A percentile compares a stretch with the other conserved stretches of the same genome.
These are phyloP conservation scores for Dryobotodes eremita DNA, from an alignment of 2,888 invertebrate species.

Conservation along the genomic window DNA sequence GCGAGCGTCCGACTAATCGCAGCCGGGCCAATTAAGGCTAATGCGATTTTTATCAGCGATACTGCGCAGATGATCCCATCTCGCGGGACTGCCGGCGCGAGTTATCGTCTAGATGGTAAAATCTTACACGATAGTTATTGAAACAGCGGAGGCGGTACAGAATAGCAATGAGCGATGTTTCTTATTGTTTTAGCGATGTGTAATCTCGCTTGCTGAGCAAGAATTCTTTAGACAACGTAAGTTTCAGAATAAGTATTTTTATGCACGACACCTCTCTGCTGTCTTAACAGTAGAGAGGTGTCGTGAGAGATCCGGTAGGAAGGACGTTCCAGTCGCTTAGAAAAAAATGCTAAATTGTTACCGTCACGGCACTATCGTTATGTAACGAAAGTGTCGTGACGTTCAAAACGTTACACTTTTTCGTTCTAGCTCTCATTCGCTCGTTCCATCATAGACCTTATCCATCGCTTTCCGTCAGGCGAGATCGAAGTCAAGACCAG, in stretches of 20 bases:
- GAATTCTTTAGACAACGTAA: not conserved
- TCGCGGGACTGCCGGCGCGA: slow-evolving; percentile 51
- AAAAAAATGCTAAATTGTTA: not conserved
- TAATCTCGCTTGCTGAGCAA: slow-evolving; percentile 3
- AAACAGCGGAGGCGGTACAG: slow-evolving; percentile 1
- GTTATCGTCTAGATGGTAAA: slow-evolving; percentile 57
- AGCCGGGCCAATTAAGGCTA: slow-evolving; percentile 71
- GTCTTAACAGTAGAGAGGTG: not conserved
- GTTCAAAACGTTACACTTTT: no score
- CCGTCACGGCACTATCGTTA: not conserved
- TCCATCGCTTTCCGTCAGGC: no score
- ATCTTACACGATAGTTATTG: slow-evolving; percentile 59
- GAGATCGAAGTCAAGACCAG: no score
- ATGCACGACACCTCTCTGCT: no score
- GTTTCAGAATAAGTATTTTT: not conserved
- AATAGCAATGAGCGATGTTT: slow-evolving; percentile 44
- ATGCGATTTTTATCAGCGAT: slow-evolving; percentile 76
- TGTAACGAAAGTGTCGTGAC: no score
- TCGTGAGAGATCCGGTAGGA: not conserved
- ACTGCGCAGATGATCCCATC: slow-evolving; percentile 59
- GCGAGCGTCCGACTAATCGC: slow-evolving; percentile 62
- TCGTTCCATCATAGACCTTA: no score
- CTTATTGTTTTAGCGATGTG: slow-evolving; percentile 29
- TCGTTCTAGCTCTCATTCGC: not conserved
- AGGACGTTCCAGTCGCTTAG: not conserved